Evolutionary conservation across 1,140 invertebrate species (phyloP), one percentile per base, ranked within the genome.

Genomic region (Diprion similis): DNA sequence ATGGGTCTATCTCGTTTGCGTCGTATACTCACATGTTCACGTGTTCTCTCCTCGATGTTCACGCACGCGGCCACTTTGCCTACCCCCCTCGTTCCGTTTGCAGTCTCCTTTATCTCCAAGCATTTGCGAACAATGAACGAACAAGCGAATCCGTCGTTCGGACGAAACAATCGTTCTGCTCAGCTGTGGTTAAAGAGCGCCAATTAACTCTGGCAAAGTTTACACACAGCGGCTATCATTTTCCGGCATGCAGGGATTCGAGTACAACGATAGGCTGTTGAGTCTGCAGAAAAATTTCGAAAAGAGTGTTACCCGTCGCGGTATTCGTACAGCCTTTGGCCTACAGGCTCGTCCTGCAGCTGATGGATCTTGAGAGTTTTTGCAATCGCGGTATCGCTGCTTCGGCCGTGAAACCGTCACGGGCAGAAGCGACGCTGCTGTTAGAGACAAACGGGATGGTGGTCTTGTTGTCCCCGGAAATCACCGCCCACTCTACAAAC

Each of bases 1-100:
- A 87, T 88, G 86, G 87, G 86, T 87, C 86, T 87, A 87, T 87
- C 86, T 84, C 74, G 78, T 76, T 77, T 75, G 51, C 51, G 51
- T 59, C 51, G 51, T 59, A 59, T 59, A 59, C 51, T 59, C 51
- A 59, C 51, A 17, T 59, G 51, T 59, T 59, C 51, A 59, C 51
- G 51, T 59, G 51, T 59, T 59, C 51, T 13, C 51, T 59, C 4
- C 11, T 59, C 51, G 51, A 59, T 59, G 51, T 59, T 59, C 51
- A 59, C 51, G 51, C 51, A 59, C 51, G 51, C 51, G 51, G 51
- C 51, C 51, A 59, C 51, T 59, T 59, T 59, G 51, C 51, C 51
- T 59, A 59, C 51, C 51, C n/a, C 51, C 51, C n/a, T 59, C 51
- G 11, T 17, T 15, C n/a, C n/a, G 11, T 59, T 17, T 8, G n/a